Base-by-base conservation (phyloP, 1,140 invertebrate genomes). In the Thalassaphorura encarpata region DNA sequence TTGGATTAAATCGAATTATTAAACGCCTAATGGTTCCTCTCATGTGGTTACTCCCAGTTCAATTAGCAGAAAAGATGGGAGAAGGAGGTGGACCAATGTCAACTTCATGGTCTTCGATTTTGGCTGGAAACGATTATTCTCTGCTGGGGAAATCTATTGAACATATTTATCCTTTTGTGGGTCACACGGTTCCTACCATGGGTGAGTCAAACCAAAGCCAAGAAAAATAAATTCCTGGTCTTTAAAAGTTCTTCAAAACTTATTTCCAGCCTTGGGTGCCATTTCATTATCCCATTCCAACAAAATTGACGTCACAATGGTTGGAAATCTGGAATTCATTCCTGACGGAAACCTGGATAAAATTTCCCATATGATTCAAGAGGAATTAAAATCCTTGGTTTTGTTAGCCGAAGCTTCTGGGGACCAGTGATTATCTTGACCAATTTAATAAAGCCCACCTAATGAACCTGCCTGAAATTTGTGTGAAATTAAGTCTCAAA, bases 281-380 rank as follows among this genome's bases (percentile, higher is more conserved):
- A 40, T 54, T 45, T 54, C 28, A 11, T 16, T 42, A 15, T 45
- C 16, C 40, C 24, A 33, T n/a, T 43, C 52, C 23, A n/a, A 21
- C 15, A 11, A 27, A n/a, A 36, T 36, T 36, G 33, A 36, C 33
- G 33, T 36, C 11, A 36, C 33, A n/a, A 36, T 36, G 33, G n/a
- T n/a, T 11, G 33, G 11, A n/a, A 36, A 36, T n/a, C 11, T 11
- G 11, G 33, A 36, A n/a, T 36, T 36, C 33, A n/a, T 43, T n/a
- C 6, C 8, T 43, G 8, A 18, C 41, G 19, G 18, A 6, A 18
- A 43, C 16, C 18, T 11, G n/a, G 18, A 11, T 43, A n/a, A 43
- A 11, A 23, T 11, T 23, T 11, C 41, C 6, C 6, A 6, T 43
- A 11, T 6, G 41, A 8, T 11, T 6, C 8, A 43, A 6, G 19